Evolutionary conservation across 2,797 vertebrate species (phyloP).

Genomic region (Decapterus maruadsi): DNA sequence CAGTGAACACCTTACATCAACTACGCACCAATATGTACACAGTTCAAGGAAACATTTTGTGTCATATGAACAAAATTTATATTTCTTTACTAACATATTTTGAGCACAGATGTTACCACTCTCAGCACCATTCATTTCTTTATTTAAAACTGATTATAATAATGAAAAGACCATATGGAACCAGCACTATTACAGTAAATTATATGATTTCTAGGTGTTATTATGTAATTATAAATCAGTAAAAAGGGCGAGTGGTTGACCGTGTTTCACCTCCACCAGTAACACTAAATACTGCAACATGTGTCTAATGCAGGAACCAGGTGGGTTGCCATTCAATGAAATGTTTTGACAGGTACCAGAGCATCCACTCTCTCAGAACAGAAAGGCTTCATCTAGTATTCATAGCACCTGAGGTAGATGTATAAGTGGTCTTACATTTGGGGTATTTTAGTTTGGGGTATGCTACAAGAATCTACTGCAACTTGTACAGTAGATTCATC

Average conservation of each 20-base stretch:
- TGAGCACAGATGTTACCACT: not conserved
- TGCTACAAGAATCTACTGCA: conserved; percentile 12
- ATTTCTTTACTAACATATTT: not conserved
- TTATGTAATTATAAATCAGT: conserved; percentile 2
- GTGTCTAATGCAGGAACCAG: conserved; percentile 13
- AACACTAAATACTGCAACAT: conserved; percentile 13
- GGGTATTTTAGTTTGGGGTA: conserved; percentile 5
- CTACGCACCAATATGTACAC: not conserved
- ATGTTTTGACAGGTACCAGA: conserved; percentile 40
- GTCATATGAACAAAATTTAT: not conserved
- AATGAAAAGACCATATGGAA: not conserved
- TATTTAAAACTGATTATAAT: not conserved
- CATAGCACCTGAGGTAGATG: conserved; percentile 44
- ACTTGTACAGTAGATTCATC: not conserved
- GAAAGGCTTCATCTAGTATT: conserved; percentile 36
- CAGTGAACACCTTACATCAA: not conserved
- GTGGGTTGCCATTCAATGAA: conserved; percentile 23
- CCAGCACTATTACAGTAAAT: not conserved
- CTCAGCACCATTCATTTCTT: not conserved
- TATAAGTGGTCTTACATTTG: conserved; percentile 15
- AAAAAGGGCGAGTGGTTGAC: not conserved
- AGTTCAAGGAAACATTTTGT: not conserved
- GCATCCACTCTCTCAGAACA: conserved; percentile 19
- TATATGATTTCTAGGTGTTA: not conserved
- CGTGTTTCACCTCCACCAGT: conserved; percentile 1